Conservation (phyloP, 2,113 vertebrate genomes). For the Dromiciops gliroides region DNA sequence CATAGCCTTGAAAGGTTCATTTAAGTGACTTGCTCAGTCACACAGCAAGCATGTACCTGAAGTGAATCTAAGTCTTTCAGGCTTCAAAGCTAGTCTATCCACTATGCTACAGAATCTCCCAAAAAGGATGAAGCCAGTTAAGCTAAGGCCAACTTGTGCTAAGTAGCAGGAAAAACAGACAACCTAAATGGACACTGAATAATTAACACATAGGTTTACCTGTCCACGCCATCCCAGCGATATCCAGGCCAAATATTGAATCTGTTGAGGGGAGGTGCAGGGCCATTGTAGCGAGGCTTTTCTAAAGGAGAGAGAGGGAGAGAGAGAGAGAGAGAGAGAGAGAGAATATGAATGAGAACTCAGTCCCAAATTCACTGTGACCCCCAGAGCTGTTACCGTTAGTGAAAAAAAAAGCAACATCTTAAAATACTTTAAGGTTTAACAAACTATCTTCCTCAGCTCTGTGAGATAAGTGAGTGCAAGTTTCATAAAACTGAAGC, state of each 20-base stretch:
- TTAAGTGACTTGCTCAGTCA: background rate
- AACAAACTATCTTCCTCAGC: background rate
- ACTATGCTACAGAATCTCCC: background rate
- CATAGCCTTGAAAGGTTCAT: background rate
- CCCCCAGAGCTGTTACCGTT: background rate
- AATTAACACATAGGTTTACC: constrained; percentile 81
- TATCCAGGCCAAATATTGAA: constrained; percentile 95
- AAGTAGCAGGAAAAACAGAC: constrained; percentile 16
- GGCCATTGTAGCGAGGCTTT: constrained; percentile 92
- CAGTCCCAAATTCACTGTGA: background rate
- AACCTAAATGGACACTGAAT: background rate
- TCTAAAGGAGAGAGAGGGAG: constrained; percentile 79
- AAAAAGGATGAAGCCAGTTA: background rate
- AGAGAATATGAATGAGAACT: constrained; percentile 39
- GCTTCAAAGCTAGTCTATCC: background rate
- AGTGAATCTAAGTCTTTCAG: background rate
- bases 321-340: constrained; percentile 11
- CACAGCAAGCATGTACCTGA: background rate
- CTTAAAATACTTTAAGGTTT: background rate
- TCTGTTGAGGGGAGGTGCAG: constrained; percentile 93
- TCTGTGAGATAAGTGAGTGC: background rate
- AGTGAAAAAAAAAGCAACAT: background rate
- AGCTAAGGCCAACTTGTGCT: background rate
- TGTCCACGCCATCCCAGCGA: constrained; percentile 97
- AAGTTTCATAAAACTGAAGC: background rate